These are phyloP conservation scores for Apamea monoglypha DNA, from an alignment of 2,888 invertebrate genomes.

Conservation along the genomic window DNA sequence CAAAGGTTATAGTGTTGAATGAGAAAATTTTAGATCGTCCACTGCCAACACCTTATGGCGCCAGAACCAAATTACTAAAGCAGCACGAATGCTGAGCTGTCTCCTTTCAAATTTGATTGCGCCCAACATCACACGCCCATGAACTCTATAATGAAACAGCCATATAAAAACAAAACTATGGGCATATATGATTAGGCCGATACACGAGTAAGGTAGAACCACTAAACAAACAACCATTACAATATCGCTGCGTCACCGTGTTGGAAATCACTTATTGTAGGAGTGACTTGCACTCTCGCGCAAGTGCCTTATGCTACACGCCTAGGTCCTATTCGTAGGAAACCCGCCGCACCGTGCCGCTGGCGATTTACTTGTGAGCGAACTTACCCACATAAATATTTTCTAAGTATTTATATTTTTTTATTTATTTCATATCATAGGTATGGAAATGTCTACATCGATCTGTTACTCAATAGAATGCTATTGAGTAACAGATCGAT, in stretches of 20 bases:
- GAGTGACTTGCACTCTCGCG: slow-evolving; percentile 87
- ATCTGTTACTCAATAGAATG: no score
- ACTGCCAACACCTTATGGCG: slow-evolving; percentile 86
- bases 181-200: slow-evolving; percentile 90
- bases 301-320: slow-evolving; percentile 83
- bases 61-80: slow-evolving; percentile 86
- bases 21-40: slow-evolving; percentile 75
- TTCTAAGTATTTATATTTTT: neutral
- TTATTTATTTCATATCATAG: neutral
- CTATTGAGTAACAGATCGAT: neutral
- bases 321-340: slow-evolving; percentile 71
- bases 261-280: slow-evolving; percentile 90
- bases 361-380: slow-evolving; percentile 65
- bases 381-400: slow-evolving; percentile 14
- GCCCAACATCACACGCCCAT: slow-evolving; percentile 89
- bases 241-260: slow-evolving; percentile 88
- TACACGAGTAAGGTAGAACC: slow-evolving; percentile 90
- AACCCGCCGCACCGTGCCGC: slow-evolving; percentile 67
- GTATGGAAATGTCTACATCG: no score
- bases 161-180: slow-evolving; percentile 90
- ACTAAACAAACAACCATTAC: slow-evolving; percentile 90
- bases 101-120: slow-evolving; percentile 90
- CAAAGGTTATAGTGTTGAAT: slow-evolving; percentile 71
- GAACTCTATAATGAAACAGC: slow-evolving; percentile 90
- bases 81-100: slow-evolving; percentile 86